These are phyloP conservation scores for Tragelaphus scriptus DNA, from an alignment of 2,113 vertebrate genomes.

Conservation along the genomic window DNA sequence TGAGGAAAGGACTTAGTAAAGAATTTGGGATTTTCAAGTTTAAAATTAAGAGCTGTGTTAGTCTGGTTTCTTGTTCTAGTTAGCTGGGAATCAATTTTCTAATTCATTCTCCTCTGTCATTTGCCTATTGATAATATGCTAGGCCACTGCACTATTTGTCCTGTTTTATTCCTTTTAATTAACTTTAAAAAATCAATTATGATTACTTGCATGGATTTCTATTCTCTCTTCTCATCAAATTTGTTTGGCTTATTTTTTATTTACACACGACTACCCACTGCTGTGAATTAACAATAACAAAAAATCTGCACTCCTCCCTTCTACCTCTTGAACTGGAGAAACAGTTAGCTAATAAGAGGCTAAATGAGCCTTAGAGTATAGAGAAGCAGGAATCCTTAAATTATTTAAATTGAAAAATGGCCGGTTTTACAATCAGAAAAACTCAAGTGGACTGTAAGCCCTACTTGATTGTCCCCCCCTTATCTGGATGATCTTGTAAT, in stretches of 20 bases:
- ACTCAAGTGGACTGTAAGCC: slow-evolving; percentile 75
- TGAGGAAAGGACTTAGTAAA: not conserved
- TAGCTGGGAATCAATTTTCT: slow-evolving; percentile 45
- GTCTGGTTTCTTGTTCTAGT: not conserved
- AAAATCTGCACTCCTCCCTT: slow-evolving; percentile 62
- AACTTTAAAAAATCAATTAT: slow-evolving; percentile 68
- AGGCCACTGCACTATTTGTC: not conserved
- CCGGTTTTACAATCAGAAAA: slow-evolving; percentile 74
- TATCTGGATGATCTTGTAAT: slow-evolving; percentile 72
- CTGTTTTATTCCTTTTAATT: slow-evolving; percentile 66
- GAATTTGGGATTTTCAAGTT: not conserved
- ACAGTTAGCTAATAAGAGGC: slow-evolving; percentile 74
- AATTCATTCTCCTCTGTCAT: slow-evolving; percentile 20
- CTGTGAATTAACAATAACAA: slow-evolving; percentile 66
- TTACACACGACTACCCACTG: slow-evolving; percentile 59
- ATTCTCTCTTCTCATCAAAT: slow-evolving; percentile 55
- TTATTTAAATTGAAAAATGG: slow-evolving; percentile 78
- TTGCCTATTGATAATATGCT: slow-evolving; percentile 40
- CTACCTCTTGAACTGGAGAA: slow-evolving; percentile 72
- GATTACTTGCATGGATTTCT: slow-evolving; percentile 62
- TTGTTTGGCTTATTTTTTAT: slow-evolving; percentile 61
- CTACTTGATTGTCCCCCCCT: slow-evolving; percentile 66
- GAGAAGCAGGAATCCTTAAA: slow-evolving; percentile 72
- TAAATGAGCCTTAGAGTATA: slow-evolving; percentile 71
- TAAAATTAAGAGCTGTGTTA: not conserved